Base-by-base conservation (phyloP, 2,797 vertebrate species). In the Cynopterus sphinx region DNA sequence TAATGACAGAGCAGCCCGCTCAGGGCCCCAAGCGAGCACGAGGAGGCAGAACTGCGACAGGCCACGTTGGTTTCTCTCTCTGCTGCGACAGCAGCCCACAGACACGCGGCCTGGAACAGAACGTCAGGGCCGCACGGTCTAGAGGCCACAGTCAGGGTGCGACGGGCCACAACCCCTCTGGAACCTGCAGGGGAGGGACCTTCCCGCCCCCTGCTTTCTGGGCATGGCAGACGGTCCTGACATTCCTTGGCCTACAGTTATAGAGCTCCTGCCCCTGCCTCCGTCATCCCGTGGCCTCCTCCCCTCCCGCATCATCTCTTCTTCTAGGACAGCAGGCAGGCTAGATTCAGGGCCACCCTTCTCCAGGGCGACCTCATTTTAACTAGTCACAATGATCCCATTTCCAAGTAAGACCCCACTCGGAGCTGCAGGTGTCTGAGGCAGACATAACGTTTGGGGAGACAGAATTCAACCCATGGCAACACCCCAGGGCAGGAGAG, bases 181-280 rank as follows among this genome's bases (percentile, higher is more conserved):
- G 15, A n/a, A 5, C 51, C 31, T 9, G 3, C 2, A 8, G 21
- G 15, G 49, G 41, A 43, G 17, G 31, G 7, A 4, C 13, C 53
- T 39, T 88, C n/a, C 21, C 65, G 0, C 16, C 22, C 22, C 33
- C 90, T 11, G 9, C 33, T n/a, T 57, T 39, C 57, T 16, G 15
- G 3, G 49, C 2, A 15, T 5, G 49, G 28, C 24, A 2, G 7
- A 4, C 4, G 0, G 9, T 0, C 36, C 36, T 2, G 15, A 33
- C 0, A 2, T 6, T 17, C 46, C 65, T 59, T 2, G 10, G 12
- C 63, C 28, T 22, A 19, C 2, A 21, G 13, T 31, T 22, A 0
- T 0, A 3, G 13, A 9, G 3, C 8, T 55, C 46, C 21, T 4
- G 3, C 19, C n/a, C 41, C 74, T 43, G 39, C 51, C 46, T n/a